A percentile compares a stretch with the other conserved stretches of the same genome.
Evolutionary conservation across 2,888 invertebrate genomes (phyloP).

Genomic region (Oxytorus armatus): DNA sequence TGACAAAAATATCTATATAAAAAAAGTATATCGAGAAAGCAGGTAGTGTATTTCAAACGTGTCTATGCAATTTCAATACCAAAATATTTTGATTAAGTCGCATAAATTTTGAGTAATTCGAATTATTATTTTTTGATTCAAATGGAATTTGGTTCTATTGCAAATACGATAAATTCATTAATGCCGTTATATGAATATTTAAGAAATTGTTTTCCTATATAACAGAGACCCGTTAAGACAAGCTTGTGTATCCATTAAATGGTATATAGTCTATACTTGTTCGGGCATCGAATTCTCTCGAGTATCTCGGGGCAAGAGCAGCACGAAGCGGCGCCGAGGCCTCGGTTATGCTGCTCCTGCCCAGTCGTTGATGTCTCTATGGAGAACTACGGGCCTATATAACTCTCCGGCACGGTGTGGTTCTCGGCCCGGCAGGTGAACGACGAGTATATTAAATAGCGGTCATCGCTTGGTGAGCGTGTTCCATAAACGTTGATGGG

Average conservation of each 20-base stretch:
- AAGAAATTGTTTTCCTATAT: conserved; percentile 9
- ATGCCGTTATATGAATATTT: background rate
- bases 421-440: conserved; percentile 58
- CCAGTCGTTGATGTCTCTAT: conserved; percentile 79
- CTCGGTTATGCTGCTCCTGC: conserved; percentile 55
- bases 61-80: background rate
- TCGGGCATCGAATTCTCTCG: conserved; percentile 68
- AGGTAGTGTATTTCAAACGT: background rate
- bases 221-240: background rate
- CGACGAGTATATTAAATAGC: conserved; percentile 64
- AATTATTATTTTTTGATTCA: too few relatives aligned
- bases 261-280: conserved; percentile 38
- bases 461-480: conserved; percentile 45
- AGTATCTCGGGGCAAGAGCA: conserved; percentile 25
- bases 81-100: too few relatives aligned
- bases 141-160: too few relatives aligned
- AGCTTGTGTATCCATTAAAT: conserved; percentile 25
- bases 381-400: conserved; percentile 49
- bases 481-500: conserved; percentile 55
- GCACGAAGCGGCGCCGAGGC: conserved; percentile 47
- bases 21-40: too few relatives aligned
- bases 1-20: too few relatives aligned
- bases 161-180: background rate
- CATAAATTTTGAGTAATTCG: too few relatives aligned
- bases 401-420: conserved; percentile 43